Evolutionary conservation across 1,140 invertebrate species (phyloP), one percentile per base, ranked within the genome.

Genomic region (Geopemphigus sp.): DNA sequence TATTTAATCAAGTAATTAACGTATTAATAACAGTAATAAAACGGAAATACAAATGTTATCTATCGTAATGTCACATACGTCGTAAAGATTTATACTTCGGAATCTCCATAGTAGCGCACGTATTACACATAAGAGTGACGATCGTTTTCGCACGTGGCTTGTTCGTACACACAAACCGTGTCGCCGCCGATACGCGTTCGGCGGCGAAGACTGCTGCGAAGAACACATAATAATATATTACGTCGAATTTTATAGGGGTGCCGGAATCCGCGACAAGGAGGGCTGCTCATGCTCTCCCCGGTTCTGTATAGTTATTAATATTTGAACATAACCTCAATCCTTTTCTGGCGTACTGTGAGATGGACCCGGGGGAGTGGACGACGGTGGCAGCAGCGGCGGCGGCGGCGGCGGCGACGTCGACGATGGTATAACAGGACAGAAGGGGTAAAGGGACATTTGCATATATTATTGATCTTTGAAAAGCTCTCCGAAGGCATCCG

Each of bases 401-500:
- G n/a, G n/a, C n/a, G n/a, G n/a, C n/a, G n/a, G n/a, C n/a, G n/a
- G n/a, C n/a, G n/a, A n/a, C n/a, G n/a, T n/a, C n/a, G n/a, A n/a
- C n/a, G n/a, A n/a, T n/a, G n/a, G n/a, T n/a, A n/a, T n/a, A n/a
- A 26, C 14, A 15, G 0, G 22, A 22, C 10, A 39, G 56, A 47
- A 24, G 32, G n/a, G 56, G 73, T 50, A 78, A 61, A 78, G 39
- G 57, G 74, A 78, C 74, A 78, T 78, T 78, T 78, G 74, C 74
- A 78, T 78, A 78, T 78, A 78, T 78, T 78, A 78, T 78, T 78
- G 74, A 78, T 78, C 74, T 78, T 78, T 78, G 74, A 78, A 78
- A 78, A 78, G 74, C 74, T 78, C 74, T 78, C 57, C 57, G 74
- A 78, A 78, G 74, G 74, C 74, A 78, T 78, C 56, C 74, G 56